Conservation (phyloP, 2,797 vertebrate genomes). For the Manis crassicaudata region DNA sequence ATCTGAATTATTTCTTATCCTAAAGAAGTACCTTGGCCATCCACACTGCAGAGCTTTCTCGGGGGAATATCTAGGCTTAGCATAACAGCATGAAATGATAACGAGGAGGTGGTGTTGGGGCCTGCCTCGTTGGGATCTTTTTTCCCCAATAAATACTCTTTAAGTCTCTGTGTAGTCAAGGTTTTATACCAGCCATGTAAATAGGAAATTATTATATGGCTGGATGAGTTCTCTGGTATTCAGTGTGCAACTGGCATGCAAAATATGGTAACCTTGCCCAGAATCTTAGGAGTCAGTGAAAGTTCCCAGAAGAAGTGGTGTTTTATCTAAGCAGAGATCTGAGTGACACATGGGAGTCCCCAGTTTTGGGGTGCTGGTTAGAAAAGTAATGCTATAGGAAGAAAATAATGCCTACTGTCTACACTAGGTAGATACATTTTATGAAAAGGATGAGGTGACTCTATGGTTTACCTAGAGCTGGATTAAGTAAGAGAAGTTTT, state of each 20-base stretch:
- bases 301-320: background rate
- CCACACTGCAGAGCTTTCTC: background rate
- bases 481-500: background rate
- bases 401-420: background rate
- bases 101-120: background rate
- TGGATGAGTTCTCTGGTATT: slow-evolving; percentile 11
- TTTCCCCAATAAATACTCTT: background rate
- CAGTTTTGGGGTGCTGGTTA: background rate
- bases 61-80: background rate
- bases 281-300: background rate
- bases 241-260: background rate
- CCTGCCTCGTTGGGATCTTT: background rate
- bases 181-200: background rate
- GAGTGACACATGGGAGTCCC: background rate
- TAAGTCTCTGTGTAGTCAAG: background rate
- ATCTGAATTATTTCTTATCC: background rate
- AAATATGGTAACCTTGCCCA: background rate
- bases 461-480: background rate
- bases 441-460: background rate
- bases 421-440: background rate
- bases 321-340: background rate
- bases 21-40: background rate
- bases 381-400: background rate
- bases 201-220: background rate
- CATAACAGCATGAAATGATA: background rate